Evolutionary conservation across 1,140 invertebrate genomes (phyloP).

Genomic region (Drosophila mayri): DNA sequence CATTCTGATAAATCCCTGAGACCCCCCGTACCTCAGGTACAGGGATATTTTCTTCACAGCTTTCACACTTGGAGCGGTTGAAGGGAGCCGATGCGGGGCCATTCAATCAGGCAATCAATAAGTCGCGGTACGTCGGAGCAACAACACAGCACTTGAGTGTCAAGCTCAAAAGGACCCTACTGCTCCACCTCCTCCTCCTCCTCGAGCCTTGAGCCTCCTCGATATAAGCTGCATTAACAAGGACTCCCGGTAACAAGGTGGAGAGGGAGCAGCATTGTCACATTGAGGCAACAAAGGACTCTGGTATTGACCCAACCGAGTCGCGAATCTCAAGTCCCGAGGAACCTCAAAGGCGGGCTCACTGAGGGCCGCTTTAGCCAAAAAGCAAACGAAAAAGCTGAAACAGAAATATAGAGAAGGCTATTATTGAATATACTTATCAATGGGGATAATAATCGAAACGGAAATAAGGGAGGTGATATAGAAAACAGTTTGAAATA

Average conservation of each 20-base stretch:
- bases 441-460: background rate
- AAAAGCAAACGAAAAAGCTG: background rate
- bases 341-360: constrained; percentile 4
- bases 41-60: constrained; percentile 22
- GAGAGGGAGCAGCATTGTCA: constrained; percentile 20
- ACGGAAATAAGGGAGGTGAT: background rate
- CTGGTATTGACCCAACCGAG: constrained; percentile 3
- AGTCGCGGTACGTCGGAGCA: constrained; percentile 26
- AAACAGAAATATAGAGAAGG: background rate
- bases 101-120: constrained; percentile 46
- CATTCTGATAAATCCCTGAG: constrained; percentile 5
- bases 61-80: background rate
- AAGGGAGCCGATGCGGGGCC: background rate
- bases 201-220: background rate
- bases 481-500: background rate
- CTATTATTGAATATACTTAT: background rate
- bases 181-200: background rate
- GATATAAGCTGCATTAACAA: constrained; percentile 33
- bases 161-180: constrained; percentile 24
- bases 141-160: constrained; percentile 27
- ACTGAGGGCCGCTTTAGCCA: constrained; percentile 4
- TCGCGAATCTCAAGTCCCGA: constrained; percentile 7
- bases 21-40: background rate
- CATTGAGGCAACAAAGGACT: constrained; percentile 12
- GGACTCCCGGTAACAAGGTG: constrained; percentile 1